Evolutionary conservation across 1,140 invertebrate species (phyloP).

Genomic region (Papilio aristodemus): DNA sequence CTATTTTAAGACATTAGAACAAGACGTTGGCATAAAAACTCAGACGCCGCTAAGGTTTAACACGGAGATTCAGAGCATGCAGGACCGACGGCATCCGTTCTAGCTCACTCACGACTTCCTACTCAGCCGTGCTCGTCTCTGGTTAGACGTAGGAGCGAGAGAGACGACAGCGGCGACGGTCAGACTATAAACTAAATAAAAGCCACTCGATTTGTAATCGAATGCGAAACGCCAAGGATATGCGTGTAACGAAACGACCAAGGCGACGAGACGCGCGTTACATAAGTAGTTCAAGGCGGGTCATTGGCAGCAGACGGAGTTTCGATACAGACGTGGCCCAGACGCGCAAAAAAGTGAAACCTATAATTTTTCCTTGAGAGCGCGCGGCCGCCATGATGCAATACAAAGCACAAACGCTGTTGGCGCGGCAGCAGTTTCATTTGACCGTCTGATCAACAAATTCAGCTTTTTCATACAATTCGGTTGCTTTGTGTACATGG

Average conservation of each 20-base stretch:
- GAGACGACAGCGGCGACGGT: neutral
- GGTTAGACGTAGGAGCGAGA: neutral
- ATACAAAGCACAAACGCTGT: neutral
- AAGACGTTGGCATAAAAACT: constrained; percentile 24
- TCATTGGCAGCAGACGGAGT: constrained; percentile 65
- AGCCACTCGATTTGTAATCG: neutral
- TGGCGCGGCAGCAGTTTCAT: neutral
- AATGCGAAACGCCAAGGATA: constrained; percentile 25
- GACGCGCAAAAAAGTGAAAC: constrained; percentile 78
- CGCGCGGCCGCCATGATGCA: constrained; percentile 25
- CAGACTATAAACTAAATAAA: constrained; percentile 15
- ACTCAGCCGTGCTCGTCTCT: neutral
- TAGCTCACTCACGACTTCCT: neutral
- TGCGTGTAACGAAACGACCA: constrained; percentile 7
- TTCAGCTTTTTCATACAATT: neutral
- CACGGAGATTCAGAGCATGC: neutral
- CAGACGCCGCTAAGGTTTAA: neutral
- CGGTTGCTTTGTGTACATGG: too few species aligned
- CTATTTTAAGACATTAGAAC: constrained; percentile 26
- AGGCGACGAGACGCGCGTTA: constrained; percentile 48
- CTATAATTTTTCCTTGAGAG: constrained; percentile 62
- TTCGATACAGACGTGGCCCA: constrained; percentile 66
- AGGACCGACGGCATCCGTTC: neutral
- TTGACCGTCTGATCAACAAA: neutral
- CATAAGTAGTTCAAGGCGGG: constrained; percentile 76